These are phyloP conservation scores for Mimumesa dahlbomi DNA, from an alignment of 2,888 invertebrate species.

Conservation along the genomic window DNA sequence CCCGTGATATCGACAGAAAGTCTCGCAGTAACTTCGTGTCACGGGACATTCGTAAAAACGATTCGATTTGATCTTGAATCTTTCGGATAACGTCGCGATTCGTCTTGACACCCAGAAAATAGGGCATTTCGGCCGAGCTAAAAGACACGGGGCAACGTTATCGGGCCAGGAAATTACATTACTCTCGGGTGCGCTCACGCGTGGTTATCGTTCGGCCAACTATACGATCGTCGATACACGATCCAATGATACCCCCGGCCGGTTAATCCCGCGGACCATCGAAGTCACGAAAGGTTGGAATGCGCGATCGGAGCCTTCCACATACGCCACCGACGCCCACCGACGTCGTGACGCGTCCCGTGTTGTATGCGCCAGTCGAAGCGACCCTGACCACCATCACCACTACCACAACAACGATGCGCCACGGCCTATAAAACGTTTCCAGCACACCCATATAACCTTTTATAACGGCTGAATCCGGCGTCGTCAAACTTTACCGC, in stretches of 20 bases:
- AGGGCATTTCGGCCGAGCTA: constrained; percentile 27
- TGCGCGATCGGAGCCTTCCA: constrained; percentile 22
- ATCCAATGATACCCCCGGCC: constrained; percentile 15
- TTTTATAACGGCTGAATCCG: constrained; percentile 34
- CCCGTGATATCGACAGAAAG: background rate
- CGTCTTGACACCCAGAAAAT: constrained; percentile 32
- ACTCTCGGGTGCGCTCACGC: constrained; percentile 32
- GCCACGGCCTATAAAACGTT: constrained; percentile 20
- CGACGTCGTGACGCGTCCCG: constrained; percentile 13
- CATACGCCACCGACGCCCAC: constrained; percentile 5
- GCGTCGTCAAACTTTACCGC: constrained; percentile 27
- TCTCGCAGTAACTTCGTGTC: too few species aligned
- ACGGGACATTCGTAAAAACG: background rate
- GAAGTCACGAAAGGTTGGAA: constrained; percentile 24
- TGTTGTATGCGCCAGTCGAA: background rate
- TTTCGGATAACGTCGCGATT: constrained; percentile 36
- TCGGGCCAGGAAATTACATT: constrained; percentile 43
- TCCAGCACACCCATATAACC: constrained; percentile 27
- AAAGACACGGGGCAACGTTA: constrained; percentile 12
- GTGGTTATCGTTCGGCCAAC: constrained; percentile 44
- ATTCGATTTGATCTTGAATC: constrained; percentile 35
- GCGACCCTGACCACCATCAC: constrained; percentile 44
- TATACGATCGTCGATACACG: constrained; percentile 37
- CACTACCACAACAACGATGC: too few species aligned
- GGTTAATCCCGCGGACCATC: background rate